Evolutionary conservation across 2,888 invertebrate species (phyloP), one percentile per base, ranked within the genome.

Genomic region (Doris montereyensis): DNA sequence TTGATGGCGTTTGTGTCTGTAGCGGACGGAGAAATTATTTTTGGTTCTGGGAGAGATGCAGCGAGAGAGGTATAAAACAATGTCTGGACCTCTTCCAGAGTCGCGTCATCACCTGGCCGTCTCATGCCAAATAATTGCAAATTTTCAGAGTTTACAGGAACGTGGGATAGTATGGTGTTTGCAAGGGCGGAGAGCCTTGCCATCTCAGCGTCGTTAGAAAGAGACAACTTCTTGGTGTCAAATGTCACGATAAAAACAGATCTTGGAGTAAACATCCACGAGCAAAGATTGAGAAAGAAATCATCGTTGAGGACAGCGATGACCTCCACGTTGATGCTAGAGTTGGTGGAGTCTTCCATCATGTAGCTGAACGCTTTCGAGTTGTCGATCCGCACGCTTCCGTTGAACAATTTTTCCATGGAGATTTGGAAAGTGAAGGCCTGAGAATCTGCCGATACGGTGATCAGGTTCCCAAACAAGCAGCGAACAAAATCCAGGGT

Each of bases 251-350:
- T 62, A 21, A 79, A 79, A n/a, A 79, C 8, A 24, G 76, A 79
- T n/a, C 65, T 71, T 35, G 62, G 52, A 2, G 76, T 71, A 60
- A 79, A 79, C 76, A 79, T 79, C 79, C 79, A 79, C 0, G 75
- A 24, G 32, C 79, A 79, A 41, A 71, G 76, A 30, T 76, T 70
- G 72, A 71, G 76, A 58, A 79, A 79, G 52, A 79, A 79, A 41
- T 41, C 65, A n/a, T 79, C 76, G 58, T 76, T 75, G 5, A 62
- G 13, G 3, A 79, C 79, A 41, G 71, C 32, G 4, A 79, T 28
- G 24, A 79, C 30, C 21, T 76, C 68, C 28, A 79, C 32, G 24
- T 79, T 79, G 65, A 79, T 65, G 26, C 79, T 75, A 1, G 70
- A 41, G 10, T 71, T 62, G 2, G 30, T n/a, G 1, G 41, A 52